phyloP scores from a whole-genome alignment of 1,140 invertebrate genomes.

The Yoshiicerus persimilis region DNA sequence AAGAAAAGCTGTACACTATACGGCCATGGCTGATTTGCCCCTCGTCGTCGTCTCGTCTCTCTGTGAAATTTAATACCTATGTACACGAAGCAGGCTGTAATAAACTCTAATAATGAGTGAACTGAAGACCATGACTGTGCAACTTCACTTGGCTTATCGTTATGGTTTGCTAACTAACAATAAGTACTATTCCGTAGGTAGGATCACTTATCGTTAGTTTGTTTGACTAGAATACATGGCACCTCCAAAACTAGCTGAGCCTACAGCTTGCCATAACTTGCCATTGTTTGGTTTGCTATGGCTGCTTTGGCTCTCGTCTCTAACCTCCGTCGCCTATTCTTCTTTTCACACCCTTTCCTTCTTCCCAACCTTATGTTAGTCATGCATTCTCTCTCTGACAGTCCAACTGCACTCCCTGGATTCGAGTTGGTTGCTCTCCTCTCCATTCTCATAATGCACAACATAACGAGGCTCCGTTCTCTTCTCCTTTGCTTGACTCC shows the following conservation, averaged over 20 bases:
- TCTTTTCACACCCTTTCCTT: slow-evolving; percentile 17
- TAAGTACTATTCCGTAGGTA: not conserved
- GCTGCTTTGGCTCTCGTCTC: no score
- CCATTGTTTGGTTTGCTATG: not conserved
- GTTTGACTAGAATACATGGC: not conserved
- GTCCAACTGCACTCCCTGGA: not conserved
- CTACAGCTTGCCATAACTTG: not conserved
- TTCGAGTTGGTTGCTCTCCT: not conserved
- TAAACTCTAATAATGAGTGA: not conserved
- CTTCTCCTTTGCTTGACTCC: not conserved
- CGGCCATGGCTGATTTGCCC: not conserved
- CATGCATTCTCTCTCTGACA: slow-evolving; percentile 2
- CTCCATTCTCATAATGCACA: not conserved
- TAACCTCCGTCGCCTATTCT: not conserved
- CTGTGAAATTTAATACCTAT: not conserved
- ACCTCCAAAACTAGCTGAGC: not conserved
- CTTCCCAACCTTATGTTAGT: not conserved
- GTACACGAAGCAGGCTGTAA: not conserved
- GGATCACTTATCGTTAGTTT: not conserved
- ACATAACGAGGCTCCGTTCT: not conserved
- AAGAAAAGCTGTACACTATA: not conserved
- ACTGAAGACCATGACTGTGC: not conserved
- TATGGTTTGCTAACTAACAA: not conserved
- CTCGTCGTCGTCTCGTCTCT: not conserved
- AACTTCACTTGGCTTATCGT: not conserved